Evolutionary conservation across 2,888 invertebrate species (phyloP).

Genomic region (Drosophila mettleri): DNA sequence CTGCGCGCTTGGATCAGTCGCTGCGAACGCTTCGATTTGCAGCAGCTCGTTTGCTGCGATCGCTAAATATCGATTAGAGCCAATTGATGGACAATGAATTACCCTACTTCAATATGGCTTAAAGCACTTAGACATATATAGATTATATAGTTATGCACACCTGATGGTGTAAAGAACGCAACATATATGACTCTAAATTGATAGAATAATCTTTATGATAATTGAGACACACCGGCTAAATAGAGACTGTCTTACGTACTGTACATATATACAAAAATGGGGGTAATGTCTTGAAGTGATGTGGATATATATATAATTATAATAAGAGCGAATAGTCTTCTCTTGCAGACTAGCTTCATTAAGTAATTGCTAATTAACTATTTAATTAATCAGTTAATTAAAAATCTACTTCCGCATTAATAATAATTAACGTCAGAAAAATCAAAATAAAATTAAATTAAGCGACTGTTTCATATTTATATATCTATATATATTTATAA

Average conservation of each 20-base stretch:
- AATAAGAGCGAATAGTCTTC: too few relatives aligned
- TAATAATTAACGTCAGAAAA: too few relatives aligned
- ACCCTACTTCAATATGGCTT: background rate
- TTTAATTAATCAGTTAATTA: too few relatives aligned
- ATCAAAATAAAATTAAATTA: too few relatives aligned
- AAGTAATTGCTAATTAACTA: too few relatives aligned
- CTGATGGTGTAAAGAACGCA: background rate
- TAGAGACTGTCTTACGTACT: background rate
- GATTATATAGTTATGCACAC: background rate
- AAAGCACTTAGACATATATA: background rate
- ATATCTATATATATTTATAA: too few relatives aligned
- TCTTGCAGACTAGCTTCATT: too few relatives aligned
- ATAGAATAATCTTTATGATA: background rate
- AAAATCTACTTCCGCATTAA: too few relatives aligned
- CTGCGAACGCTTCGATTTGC: background rate
- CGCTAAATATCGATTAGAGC: background rate
- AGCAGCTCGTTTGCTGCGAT: slow-evolving; percentile 13
- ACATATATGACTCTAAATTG: background rate
- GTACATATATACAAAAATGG: background rate
- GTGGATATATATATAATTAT: background rate
- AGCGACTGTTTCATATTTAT: too few relatives aligned
- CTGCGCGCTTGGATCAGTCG: slow-evolving; percentile 2
- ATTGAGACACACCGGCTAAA: background rate
- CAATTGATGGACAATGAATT: background rate
- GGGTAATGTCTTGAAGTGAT: background rate